Evolutionary conservation across 1,140 invertebrate species (phyloP), one percentile per base, ranked within the genome.

Genomic region (Bicyclus anynana): DNA sequence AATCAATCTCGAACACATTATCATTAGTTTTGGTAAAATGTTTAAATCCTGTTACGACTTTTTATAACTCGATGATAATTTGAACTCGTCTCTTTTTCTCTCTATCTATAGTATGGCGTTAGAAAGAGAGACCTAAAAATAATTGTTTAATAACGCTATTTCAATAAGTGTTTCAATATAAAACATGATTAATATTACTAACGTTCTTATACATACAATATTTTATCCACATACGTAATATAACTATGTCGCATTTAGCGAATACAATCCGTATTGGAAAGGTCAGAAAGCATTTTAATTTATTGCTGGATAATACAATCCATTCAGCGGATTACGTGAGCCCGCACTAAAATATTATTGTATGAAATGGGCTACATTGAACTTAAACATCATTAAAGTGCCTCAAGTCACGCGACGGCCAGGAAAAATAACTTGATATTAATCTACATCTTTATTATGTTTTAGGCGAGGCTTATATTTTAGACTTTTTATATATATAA

Each of bases 371-470:
- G 35, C 58, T 50, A 53, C 58, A 26, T 42, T 59, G 44, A 59
- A 23, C 46, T 47, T 52, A 58, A 59, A 53, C 46, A 49, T 53
- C 44, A 59, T 53, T 59, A 53, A 59, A 59, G 51, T 59, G 46
- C 51, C 37, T 53, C 47, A 13, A 40, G 51, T 53, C 58, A 59
- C 58, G 58, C 58, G 52, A 59, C 33, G 35, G 33, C 23, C 27
- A 38, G 44, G 42, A 53, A 59, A 59, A 53, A 59, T 59, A 53
- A 37, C 52, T 42, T 42, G 58, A 59, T 59, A 53, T 59, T 48
- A 53, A 59, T 59, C 51, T 59, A 59, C 51, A 53, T 49, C 42
- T 59, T 49, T 53, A 59, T 53, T 53, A 59, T 35, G 23, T 54
- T 54, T 33, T 53, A 42, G 35, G 29, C 18, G 3, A 21, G 14